A percentile compares a stretch with the other conserved stretches of the same genome.
These are phyloP conservation scores for Trachurus trachurus DNA, from an alignment of 2,797 vertebrate genomes.

Conservation along the genomic window DNA sequence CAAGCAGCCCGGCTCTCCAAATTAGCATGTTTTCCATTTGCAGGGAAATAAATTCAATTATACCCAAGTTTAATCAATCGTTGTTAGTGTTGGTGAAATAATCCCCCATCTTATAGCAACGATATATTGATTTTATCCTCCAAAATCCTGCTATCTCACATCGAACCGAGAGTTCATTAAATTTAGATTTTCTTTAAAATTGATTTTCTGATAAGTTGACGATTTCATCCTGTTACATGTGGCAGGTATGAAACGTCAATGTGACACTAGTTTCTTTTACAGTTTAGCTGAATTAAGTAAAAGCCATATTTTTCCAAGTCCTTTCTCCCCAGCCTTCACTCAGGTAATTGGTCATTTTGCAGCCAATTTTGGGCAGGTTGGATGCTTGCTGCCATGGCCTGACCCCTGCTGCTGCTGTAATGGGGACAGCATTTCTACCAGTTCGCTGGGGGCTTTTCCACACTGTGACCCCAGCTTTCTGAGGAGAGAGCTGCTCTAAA, in stretches of 20 bases:
- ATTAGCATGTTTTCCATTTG: slow-evolving; percentile 96
- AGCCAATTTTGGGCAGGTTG: slow-evolving; percentile 87
- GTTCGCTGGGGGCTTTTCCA: slow-evolving; percentile 79
- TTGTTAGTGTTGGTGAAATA: slow-evolving; percentile 84
- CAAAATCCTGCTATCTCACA: slow-evolving; percentile 49
- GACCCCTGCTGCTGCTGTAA: slow-evolving; percentile 88
- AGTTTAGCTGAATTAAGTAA: slow-evolving; percentile 88
- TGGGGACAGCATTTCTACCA: slow-evolving; percentile 83
- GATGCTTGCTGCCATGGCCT: slow-evolving; percentile 85
- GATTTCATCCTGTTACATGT: slow-evolving; percentile 57
- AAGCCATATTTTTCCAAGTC: slow-evolving; percentile 82
- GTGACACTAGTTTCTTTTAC: slow-evolving; percentile 82
- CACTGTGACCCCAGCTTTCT: slow-evolving; percentile 72
- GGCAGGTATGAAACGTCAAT: slow-evolving; percentile 56
- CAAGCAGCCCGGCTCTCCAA: slow-evolving; percentile 91
- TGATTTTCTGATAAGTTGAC: slow-evolving; percentile 66
- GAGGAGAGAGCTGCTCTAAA: slow-evolving; percentile 66
- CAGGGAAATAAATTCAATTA: slow-evolving; percentile 93
- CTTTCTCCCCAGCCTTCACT: slow-evolving; percentile 80
- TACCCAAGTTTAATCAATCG: slow-evolving; percentile 91
- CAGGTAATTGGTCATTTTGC: slow-evolving; percentile 90
- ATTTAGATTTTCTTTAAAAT: slow-evolving; percentile 58
- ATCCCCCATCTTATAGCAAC: slow-evolving; percentile 40
- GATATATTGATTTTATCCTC: slow-evolving; percentile 33
- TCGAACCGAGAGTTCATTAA: slow-evolving; percentile 40